Percentiles rank a stretch among this genome's conserved stretches.
Conservation (phyloP, 2,113 vertebrate genomes). For the Ameiurus melas region DNA sequence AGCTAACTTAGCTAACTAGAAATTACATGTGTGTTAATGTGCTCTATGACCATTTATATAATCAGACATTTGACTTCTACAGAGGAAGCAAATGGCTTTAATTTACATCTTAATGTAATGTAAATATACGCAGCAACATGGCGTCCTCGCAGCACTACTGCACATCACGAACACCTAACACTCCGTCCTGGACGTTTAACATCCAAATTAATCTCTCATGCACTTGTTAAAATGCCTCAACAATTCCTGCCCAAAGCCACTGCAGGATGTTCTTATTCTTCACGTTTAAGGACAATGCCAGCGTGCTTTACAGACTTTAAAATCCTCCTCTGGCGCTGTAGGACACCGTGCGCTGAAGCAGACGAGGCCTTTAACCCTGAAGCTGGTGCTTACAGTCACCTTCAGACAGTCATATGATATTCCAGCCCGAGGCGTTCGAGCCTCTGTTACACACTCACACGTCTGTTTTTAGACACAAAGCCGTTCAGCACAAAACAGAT, state of each 20-base stretch:
- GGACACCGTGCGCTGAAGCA: neutral
- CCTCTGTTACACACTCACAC: neutral
- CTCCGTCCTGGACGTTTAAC: neutral
- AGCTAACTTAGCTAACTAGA: too few species aligned
- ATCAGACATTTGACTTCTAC: neutral
- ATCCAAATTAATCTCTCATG: neutral
- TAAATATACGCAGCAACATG: neutral
- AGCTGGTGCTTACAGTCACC: constrained; percentile 23
- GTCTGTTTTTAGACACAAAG: constrained; percentile 25
- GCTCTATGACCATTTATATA: too few species aligned
- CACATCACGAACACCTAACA: neutral
- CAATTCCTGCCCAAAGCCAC: neutral
- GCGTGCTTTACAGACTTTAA: neutral
- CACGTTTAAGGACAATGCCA: neutral
- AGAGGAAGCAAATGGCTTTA: neutral
- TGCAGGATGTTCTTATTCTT: neutral
- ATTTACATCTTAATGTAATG: neutral
- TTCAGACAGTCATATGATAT: constrained; percentile 23
- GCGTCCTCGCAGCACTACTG: neutral
- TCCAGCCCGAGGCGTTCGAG: neutral
- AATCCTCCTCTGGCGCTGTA: neutral
- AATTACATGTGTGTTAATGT: too few species aligned
- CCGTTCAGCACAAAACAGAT: constrained; percentile 24
- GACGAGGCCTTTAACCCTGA: constrained; percentile 13
- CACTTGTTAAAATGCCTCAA: neutral